These are phyloP conservation scores for Bellardia pandia DNA, from an alignment of 2,888 invertebrate species.

Conservation along the genomic window DNA sequence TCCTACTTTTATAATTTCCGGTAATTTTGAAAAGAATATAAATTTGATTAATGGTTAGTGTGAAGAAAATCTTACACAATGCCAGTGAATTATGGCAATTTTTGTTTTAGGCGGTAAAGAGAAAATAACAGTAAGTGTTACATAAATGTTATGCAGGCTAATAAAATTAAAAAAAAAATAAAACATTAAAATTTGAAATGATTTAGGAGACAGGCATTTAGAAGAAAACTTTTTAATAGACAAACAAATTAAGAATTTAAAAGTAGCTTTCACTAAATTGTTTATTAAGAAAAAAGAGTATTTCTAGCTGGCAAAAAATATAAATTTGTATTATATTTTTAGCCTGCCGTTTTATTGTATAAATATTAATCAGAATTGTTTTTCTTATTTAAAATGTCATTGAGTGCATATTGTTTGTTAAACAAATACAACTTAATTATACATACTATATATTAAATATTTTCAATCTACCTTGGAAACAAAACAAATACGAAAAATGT, in stretches of 20 bases:
- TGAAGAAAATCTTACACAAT: not conserved
- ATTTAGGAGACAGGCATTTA: not conserved
- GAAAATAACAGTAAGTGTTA: slow-evolving; percentile 3
- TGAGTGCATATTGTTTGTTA: not conserved
- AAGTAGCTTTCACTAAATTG: no score
- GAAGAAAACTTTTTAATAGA: no score
- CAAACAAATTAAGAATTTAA: no score
- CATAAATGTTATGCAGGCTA: not conserved
- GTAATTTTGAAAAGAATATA: not conserved
- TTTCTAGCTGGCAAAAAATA: no score
- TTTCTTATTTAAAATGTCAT: not conserved
- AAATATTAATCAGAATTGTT: not conserved
- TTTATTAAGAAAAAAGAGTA: no score
- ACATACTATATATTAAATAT: not conserved
- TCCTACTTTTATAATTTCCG: not conserved
- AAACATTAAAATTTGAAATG: not conserved
- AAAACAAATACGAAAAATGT: slow-evolving; percentile 8
- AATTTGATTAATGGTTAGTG: not conserved
- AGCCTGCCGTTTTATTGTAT: not conserved
- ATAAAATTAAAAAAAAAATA: not conserved
- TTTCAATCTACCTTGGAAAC: not conserved
- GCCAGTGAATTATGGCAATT: not conserved
- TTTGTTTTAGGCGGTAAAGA: not conserved
- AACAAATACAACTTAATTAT: not conserved
- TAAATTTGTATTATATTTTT: not conserved